These are phyloP conservation scores for Troides aeacus DNA, from an alignment of 2,888 invertebrate genomes.

Conservation along the genomic window DNA sequence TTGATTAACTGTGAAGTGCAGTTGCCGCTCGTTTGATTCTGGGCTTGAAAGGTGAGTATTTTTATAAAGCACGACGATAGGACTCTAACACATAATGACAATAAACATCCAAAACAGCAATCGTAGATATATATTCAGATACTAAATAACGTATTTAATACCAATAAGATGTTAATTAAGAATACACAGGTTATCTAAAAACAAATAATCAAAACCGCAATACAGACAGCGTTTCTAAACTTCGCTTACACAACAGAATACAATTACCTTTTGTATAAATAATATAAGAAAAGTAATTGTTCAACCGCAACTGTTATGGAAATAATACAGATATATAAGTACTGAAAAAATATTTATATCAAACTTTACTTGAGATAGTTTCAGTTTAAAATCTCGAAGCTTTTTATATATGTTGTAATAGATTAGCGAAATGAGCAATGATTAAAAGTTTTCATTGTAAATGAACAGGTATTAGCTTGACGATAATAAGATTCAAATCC, in stretches of 20 bases:
- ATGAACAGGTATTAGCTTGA: background rate
- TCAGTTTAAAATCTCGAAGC: background rate
- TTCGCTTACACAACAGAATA: no score
- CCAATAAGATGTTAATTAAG: no score
- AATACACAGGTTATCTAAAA: no score
- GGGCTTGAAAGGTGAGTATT: conserved; percentile 36
- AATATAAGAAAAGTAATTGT: no score
- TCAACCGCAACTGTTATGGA: no score
- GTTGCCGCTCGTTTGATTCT: conserved; percentile 29
- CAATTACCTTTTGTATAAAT: no score
- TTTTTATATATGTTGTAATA: background rate
- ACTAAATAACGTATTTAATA: background rate
- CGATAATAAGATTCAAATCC: background rate
- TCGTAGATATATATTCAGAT: background rate
- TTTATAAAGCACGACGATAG: conserved; percentile 23
- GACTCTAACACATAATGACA: conserved; percentile 10
- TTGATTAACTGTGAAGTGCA: conserved; percentile 39
- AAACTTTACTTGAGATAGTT: background rate
- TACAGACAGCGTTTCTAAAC: no score
- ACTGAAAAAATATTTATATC: no score
- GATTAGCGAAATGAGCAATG: background rate
- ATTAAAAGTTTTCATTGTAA: background rate
- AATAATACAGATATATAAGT: no score
- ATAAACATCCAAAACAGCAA: background rate
- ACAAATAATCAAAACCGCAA: no score